Conservation (phyloP, 2,113 vertebrate genomes). For the Phodopus roborovskii region DNA sequence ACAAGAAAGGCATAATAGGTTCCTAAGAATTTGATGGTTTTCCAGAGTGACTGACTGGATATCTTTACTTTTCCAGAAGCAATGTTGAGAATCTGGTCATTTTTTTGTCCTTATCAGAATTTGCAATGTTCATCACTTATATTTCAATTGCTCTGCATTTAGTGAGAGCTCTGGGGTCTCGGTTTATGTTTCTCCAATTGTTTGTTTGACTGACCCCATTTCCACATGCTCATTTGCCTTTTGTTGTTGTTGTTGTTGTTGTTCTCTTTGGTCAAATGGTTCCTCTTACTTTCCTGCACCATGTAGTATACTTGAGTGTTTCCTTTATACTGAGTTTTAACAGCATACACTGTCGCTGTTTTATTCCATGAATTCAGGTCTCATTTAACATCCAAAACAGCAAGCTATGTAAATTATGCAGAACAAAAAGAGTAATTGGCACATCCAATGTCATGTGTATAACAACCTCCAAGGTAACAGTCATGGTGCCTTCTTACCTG, state of each 20-base stretch:
- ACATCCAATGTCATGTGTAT: neutral
- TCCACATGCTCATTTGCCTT: neutral
- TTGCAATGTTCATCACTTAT: neutral
- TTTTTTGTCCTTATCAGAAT: neutral
- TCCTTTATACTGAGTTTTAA: neutral
- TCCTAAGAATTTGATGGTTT: neutral
- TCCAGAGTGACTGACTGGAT: neutral
- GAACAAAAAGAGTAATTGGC: neutral
- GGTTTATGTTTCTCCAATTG: neutral
- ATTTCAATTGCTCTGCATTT: neutral
- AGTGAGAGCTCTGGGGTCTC: neutral
- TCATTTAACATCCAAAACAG: neutral
- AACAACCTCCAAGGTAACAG: neutral
- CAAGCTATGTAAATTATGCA: neutral
- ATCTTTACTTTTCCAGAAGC: neutral
- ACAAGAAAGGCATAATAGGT: neutral
- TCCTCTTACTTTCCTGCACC: neutral
- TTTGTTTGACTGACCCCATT: neutral
- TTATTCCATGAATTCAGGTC: neutral
- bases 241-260: neutral
- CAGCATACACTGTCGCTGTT: neutral
- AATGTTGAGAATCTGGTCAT: neutral
- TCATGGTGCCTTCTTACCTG: neutral
- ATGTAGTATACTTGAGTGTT: neutral
- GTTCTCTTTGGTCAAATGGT: constrained; percentile 9